Percentiles rank a stretch among this genome's conserved stretches.
These are phyloP conservation scores for Liodrosophila aerea DNA, from an alignment of 2,888 invertebrate genomes.

Conservation along the genomic window DNA sequence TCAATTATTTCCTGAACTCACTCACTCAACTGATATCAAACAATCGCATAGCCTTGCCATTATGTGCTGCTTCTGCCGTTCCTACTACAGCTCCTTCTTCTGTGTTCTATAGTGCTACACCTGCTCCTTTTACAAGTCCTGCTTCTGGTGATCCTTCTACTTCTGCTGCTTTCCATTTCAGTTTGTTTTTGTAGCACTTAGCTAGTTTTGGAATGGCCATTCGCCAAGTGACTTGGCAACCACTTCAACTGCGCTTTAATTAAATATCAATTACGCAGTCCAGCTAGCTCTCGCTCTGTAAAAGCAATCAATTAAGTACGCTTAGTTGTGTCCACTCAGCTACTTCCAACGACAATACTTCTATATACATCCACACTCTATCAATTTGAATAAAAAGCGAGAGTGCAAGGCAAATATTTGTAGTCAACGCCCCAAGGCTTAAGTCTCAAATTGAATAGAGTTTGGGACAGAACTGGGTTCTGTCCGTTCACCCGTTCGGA, in stretches of 20 bases:
- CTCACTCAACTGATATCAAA: no score
- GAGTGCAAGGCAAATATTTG: constrained; percentile 70
- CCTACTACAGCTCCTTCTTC: neutral
- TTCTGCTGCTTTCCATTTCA: neutral
- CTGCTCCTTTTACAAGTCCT: no score
- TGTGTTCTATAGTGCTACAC: no score
- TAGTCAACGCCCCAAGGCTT: constrained; percentile 46
- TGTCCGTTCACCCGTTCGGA: constrained; percentile 11
- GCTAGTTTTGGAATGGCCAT: constrained; percentile 27
- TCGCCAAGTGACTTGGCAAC: constrained; percentile 51
- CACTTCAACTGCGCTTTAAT: constrained; percentile 67
- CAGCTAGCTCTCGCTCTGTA: constrained; percentile 41
- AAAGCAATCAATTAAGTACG: constrained; percentile 72
- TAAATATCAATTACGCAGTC: constrained; percentile 73
- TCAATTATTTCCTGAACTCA: no score
- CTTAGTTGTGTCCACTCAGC: constrained; percentile 46
- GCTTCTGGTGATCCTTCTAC: neutral
- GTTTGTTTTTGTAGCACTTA: constrained; percentile 12
- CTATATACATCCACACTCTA: constrained; percentile 11
- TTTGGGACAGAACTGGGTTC: neutral
- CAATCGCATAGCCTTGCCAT: no score
- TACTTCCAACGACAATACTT: constrained; percentile 10
- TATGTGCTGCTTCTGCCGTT: no score
- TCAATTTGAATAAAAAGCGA: constrained; percentile 40
- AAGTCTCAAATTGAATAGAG: constrained; percentile 55